Percentiles rank a stretch among this genome's conserved stretches.
These are phyloP conservation scores for Macaca nemestrina DNA, from an alignment of 2,113 vertebrate species.

Conservation along the genomic window DNA sequence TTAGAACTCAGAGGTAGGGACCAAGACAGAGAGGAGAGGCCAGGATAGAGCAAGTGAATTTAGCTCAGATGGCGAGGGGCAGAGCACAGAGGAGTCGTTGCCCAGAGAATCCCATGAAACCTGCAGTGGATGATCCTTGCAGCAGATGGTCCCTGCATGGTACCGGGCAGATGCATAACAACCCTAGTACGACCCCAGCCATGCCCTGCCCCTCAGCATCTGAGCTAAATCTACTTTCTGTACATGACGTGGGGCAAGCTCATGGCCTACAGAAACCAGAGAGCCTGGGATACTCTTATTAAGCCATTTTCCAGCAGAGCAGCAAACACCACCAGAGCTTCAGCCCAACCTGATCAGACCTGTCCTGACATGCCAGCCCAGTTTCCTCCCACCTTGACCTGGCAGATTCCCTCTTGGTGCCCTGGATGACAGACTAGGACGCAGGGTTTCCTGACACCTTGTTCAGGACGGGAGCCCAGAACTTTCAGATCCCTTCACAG, in stretches of 20 bases:
- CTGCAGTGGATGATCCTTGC: slow-evolving; percentile 75
- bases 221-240: slow-evolving; percentile 94
- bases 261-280: slow-evolving; percentile 82
- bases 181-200: slow-evolving; percentile 87
- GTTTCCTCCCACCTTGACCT: neutral
- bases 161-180: slow-evolving; percentile 20
- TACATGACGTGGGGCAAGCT: slow-evolving; percentile 88
- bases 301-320: neutral
- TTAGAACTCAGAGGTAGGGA: neutral
- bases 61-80: too few species aligned
- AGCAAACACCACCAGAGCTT: too few species aligned
- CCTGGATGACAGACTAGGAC: neutral
- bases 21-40: rapidly evolving
- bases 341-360: too few species aligned
- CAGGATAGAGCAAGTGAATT: neutral
- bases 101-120: too few species aligned
- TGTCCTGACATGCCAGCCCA: neutral
- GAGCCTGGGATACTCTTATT: neutral
- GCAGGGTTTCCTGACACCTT: too few species aligned
- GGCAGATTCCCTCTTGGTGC: neutral
- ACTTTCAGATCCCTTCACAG: too few species aligned
- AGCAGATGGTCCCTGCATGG: slow-evolving; percentile 82
- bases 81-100: slow-evolving; percentile 61
- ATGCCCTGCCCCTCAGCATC: slow-evolving; percentile 83
- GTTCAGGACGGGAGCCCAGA: neutral